These are phyloP conservation scores for Lemur catta DNA, from an alignment of 2,797 vertebrate species.

Conservation along the genomic window DNA sequence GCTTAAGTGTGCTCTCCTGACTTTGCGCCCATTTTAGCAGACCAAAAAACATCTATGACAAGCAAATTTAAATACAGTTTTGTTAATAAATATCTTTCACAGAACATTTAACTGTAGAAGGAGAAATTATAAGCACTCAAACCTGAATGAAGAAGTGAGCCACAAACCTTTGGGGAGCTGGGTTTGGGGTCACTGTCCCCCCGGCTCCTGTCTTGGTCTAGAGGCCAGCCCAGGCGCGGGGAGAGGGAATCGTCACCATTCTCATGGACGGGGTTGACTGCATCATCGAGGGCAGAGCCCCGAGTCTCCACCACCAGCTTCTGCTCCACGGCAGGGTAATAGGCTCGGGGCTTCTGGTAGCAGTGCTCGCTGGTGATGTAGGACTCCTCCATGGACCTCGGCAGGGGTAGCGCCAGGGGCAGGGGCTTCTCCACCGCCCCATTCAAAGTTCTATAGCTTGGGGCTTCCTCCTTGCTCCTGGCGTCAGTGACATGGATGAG, in stretches of 20 bases:
- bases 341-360: constrained; percentile 96
- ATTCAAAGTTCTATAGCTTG: constrained; percentile 87
- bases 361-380: constrained; percentile 98
- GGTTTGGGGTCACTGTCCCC: constrained; percentile 83
- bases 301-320: constrained; percentile 95
- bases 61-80: constrained; percentile 43
- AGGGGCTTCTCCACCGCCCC: constrained; percentile 87
- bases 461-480: constrained; percentile 82
- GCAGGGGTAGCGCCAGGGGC: constrained; percentile 70
- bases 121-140: not conserved
- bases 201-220: constrained; percentile 87
- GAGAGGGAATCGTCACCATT: constrained; percentile 89
- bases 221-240: constrained; percentile 84
- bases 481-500: constrained; percentile 82
- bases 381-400: constrained; percentile 88
- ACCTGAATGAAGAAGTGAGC: not conserved
- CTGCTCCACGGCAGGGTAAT: constrained; percentile 96
- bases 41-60: not conserved
- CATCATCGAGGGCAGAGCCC: constrained; percentile 91
- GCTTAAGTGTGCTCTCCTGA: not conserved
- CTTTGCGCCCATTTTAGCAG: constrained; percentile 11
- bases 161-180: constrained; percentile 84
- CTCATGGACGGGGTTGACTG: constrained; percentile 88
- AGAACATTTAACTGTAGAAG: not conserved
- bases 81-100: not conserved